Evolutionary conservation across 2,113 vertebrate genomes (phyloP), one percentile per base, ranked within the genome.

Genomic region (Holacanthus passer): DNA sequence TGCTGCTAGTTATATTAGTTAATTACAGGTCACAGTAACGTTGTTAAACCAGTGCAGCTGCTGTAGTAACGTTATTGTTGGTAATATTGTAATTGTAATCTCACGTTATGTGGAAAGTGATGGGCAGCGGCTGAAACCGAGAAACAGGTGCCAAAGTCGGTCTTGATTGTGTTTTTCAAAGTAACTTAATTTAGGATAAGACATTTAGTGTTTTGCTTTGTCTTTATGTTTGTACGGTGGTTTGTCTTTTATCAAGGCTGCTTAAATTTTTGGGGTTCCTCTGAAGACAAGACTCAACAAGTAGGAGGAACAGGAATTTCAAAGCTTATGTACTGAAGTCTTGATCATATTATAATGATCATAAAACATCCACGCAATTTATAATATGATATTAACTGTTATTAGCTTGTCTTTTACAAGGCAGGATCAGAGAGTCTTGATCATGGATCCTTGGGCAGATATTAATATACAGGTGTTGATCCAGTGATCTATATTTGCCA

Each of bases 281-380:
- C 9, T 50, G 29, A 29, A 39, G 43, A 47, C 17, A 47, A 19
- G 43, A 53, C 52, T 81, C 52, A 71, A 74, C 65, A 47, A 65
- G 59, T 66, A 29, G 31, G 55, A n/a, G 37, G 24, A n/a, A 3
- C 16, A 5, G 4, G 11, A 14, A 4, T 37, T 62, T n/a, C 9
- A 4, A 5, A 19, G 20, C 22, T 16, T 24, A 37, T 37, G 5
- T 8, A 37, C 8, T n/a, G n/a, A n/a, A n/a, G n/a, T n/a, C n/a
- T 37, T 37, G 35, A 8, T 37, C 35, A 37, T 37, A n/a, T n/a
- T n/a, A n/a, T n/a, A n/a, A n/a, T n/a, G n/a, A n/a, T n/a, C n/a
- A n/a, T n/a, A n/a, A n/a, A n/a, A n/a, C n/a, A n/a, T n/a, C n/a
- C n/a, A n/a, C n/a, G n/a, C n/a, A n/a, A n/a, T n/a, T n/a, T n/a